These are phyloP conservation scores for Drosophila paranaensis DNA, from an alignment of 2,888 invertebrate species.

Conservation along the genomic window DNA sequence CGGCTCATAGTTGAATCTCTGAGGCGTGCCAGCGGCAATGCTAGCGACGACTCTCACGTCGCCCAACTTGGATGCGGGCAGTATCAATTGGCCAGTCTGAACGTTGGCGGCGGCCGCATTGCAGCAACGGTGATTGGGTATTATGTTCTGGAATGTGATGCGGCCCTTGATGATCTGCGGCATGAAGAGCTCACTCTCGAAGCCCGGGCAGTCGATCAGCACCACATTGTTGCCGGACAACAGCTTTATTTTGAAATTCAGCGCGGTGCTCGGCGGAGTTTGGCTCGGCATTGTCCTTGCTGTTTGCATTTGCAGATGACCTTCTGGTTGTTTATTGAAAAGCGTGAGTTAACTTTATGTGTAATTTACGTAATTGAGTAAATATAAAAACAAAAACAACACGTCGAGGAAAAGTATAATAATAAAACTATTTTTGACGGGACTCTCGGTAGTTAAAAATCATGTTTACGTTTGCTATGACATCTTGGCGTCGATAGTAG, in stretches of 20 bases:
- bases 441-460: neutral
- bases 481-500: conserved; percentile 1
- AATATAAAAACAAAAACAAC: conserved; percentile 22
- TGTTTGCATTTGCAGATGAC: neutral
- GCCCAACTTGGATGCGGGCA: conserved; percentile 16
- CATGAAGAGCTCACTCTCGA: conserved; percentile 79
- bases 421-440: conserved; percentile 6
- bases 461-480: conserved; percentile 7
- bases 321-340: neutral
- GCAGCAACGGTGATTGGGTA: conserved; percentile 75
- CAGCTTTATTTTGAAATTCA: conserved; percentile 71
- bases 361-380: conserved; percentile 9
- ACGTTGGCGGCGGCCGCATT: conserved; percentile 29
- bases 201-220: conserved; percentile 69
- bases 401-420: neutral
- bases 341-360: neutral
- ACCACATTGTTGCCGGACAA: conserved; percentile 76
- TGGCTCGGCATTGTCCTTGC: conserved; percentile 27
- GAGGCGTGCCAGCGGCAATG: conserved; percentile 16
- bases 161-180: conserved; percentile 79
- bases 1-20: neutral
- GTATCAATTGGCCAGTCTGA: conserved; percentile 18
- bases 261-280: neutral
- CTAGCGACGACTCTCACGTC: conserved; percentile 3
- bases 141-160: conserved; percentile 75